Evolutionary conservation across 1,140 invertebrate genomes (phyloP), one percentile per base, ranked within the genome.

Genomic region (Sarcophaga bullata): DNA sequence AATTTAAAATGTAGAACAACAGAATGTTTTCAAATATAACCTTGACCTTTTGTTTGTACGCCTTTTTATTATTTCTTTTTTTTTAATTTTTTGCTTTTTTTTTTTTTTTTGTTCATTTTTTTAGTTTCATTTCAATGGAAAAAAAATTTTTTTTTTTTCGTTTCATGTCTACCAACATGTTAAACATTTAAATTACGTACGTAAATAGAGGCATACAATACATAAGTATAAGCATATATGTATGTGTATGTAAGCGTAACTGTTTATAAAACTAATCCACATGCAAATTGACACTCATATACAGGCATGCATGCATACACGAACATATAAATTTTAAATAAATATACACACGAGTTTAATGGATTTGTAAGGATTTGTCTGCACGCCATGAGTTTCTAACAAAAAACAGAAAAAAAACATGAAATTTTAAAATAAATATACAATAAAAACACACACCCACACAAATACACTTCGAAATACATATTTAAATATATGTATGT

Each of bases 331-430:
- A 37, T 37, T 37, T 37, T 37, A 37, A 58, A 58, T 58, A 58
- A n/a, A 58, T 58, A 58, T 58, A n/a, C n/a, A 58, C 54, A 58
- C n/a, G 54, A 6, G 54, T 58, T 58, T 58, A 58, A 68, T 68
- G 62, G 62, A 68, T 68, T 19, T 68, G 17, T 19, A 68, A 68
- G 62, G 62, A 68, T 68, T 68, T 68, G 62, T 68, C 62, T 68
- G 62, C 62, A 68, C 17, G 62, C 17, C 19, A 68, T 68, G 25
- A 37, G 17, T 68, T 25, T 68, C 62, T 68, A 68, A 68, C 19
- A 68, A 37, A 37, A 37, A n/a, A n/a, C 17, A 68, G 17, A 15
- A 68, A 68, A 68, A 25, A 62, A 17, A 68, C 25, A 25, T 2
- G 19, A 68, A n/a, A 68, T 68, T 68, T 68, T 19, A 68, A 52